Base-by-base conservation (phyloP, 2,888 invertebrate genomes). In the Elaeidobius kamerunicus region DNA sequence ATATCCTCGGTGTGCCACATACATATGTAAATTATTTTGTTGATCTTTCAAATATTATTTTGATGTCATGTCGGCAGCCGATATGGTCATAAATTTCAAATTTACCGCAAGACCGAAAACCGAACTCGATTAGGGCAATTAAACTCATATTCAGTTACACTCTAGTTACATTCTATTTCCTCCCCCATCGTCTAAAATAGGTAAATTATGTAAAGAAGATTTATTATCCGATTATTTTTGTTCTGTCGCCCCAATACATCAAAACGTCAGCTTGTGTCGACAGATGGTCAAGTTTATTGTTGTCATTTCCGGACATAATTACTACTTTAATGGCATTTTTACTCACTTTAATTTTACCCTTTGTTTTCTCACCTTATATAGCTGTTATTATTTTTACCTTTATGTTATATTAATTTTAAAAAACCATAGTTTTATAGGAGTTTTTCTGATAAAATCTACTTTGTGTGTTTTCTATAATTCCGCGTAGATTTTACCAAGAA, bases 231-330 rank as follows among this genome's bases (percentile, higher is more conserved):
- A 50, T 42, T 42, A 50, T 50, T 42, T 43, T 43, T 18, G 32
- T 39, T 40, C 23, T 34, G 19, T 42, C 34, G 14, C 18, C 19
- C 36, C 27, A 39, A 50, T 50, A 36, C 35, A 50, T 50, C 50
- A 50, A 50, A 50, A 27, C 38, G 50, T 43, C 50, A 38, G 50
- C 30, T n/a, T 27, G 14, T 42, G 23, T 50, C 50, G 43, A 43
- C 50, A 42, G 42, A 49, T 50, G 50, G 42, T 42, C 20, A 17
- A 42, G 17, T 27, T 7, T 19, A 42, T 38, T 50, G 35, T 27
- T 35, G 49, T 35, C 27, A 43, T 16, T 48, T 48, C 47, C 40
- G 32, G 36, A 6, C 3, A 30, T 38, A 46, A 46, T 46, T 46
- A 16, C 23, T 36, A 46, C 44, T n/a, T n/a, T n/a, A n/a, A n/a